A percentile compares a stretch with the other conserved stretches of the same genome.
Evolutionary conservation across 2,797 vertebrate species (phyloP).

Genomic region (Pangasius macronema): DNA sequence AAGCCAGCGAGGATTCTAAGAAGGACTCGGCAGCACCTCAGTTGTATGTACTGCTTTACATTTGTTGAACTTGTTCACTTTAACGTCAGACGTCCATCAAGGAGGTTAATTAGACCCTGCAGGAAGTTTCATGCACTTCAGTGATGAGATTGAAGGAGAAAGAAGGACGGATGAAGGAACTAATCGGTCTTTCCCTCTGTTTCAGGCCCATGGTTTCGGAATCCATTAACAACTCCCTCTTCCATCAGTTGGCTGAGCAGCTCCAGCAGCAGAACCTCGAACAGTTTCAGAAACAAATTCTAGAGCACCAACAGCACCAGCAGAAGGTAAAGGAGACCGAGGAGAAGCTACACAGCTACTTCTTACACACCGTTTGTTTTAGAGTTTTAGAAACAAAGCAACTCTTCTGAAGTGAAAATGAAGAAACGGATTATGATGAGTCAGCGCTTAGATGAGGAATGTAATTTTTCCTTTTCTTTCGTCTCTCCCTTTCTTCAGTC

Average conservation of each 20-base stretch:
- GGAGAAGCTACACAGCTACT: not conserved
- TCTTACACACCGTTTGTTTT: not conserved
- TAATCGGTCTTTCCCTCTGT: not conserved
- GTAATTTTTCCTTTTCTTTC: not conserved
- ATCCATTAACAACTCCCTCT: slow-evolving; percentile 95
- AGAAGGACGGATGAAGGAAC: not conserved
- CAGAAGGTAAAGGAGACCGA: slow-evolving; percentile 58
- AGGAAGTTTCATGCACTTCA: not conserved
- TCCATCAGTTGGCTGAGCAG: slow-evolving; percentile 97
- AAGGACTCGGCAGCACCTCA: slow-evolving; percentile 89
- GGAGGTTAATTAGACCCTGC: not conserved
- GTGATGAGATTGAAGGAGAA: not conserved
- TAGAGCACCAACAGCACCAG: slow-evolving; percentile 78
- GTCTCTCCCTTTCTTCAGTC: slow-evolving; percentile 67
- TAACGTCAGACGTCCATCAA: not conserved
- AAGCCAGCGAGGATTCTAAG: slow-evolving; percentile 89
- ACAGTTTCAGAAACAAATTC: slow-evolving; percentile 93
- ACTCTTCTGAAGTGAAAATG: not conserved
- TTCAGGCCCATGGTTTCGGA: slow-evolving; percentile 91
- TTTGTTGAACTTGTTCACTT: not conserved
- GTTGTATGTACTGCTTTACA: slow-evolving; percentile 77
- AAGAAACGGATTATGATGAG: no score
- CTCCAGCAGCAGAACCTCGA: slow-evolving; percentile 97
- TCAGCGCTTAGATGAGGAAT: not conserved
- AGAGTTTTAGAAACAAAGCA: not conserved